A percentile compares a stretch with the other conserved stretches of the same genome.
These are phyloP conservation scores for Diploscapter pachys DNA, from an alignment of 1,140 invertebrate species.

Conservation along the genomic window DNA sequence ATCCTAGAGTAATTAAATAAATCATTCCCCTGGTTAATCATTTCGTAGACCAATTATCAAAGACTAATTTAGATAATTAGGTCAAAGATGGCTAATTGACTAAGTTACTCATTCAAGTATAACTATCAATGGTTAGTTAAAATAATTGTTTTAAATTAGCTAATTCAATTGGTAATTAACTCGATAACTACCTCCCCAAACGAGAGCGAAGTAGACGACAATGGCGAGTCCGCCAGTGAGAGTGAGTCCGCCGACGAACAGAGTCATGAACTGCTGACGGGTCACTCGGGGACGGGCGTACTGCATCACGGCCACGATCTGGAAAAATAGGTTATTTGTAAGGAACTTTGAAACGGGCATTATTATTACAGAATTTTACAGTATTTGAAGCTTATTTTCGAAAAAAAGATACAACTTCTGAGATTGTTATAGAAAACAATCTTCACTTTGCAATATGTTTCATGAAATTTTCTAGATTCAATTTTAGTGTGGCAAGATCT, in stretches of 20 bases:
- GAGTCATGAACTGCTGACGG: constrained; percentile 83
- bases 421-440: no score
- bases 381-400: no score
- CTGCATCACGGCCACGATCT: constrained; percentile 81
- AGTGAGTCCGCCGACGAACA: constrained; percentile 77
- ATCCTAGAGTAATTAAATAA: constrained; percentile 44
- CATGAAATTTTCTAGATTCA: no score
- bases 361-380: no score
- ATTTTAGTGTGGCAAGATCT: no score
- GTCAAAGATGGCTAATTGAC: constrained; percentile 9
- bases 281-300: constrained; percentile 85
- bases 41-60: no score
- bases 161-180: no score
- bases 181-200: constrained; percentile 69
- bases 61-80: no score
- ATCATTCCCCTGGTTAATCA: background rate
- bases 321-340: constrained; percentile 66
- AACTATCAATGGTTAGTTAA: no score
- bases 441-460: no score
- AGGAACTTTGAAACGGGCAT: constrained; percentile 44
- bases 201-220: constrained; percentile 77
- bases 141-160: background rate
- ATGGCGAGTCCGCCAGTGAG: constrained; percentile 78
- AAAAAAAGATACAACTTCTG: no score
- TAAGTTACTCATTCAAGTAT: no score